Evolutionary conservation across 2,888 invertebrate species (phyloP).

Genomic region (Polydrusus tereticollis): DNA sequence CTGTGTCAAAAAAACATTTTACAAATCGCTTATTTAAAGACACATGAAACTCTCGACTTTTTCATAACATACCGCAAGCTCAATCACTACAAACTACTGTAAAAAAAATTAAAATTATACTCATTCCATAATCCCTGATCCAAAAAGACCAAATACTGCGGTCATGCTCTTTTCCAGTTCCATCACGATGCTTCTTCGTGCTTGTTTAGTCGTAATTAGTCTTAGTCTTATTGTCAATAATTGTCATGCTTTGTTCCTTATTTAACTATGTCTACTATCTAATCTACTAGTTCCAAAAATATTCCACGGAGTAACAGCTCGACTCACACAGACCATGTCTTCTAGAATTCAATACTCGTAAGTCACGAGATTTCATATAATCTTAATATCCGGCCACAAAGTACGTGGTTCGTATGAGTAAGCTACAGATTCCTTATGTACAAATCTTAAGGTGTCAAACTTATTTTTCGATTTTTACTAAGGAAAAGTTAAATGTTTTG

Average conservation of each 20-base stretch:
- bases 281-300: neutral
- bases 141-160: slow-evolving; percentile 42
- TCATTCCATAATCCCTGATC: slow-evolving; percentile 45
- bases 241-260: slow-evolving; percentile 22
- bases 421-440: too few species aligned
- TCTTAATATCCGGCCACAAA: too few species aligned
- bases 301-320: neutral
- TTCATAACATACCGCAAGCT: too few species aligned
- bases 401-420: too few species aligned
- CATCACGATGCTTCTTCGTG: slow-evolving; percentile 9
- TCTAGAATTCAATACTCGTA: neutral
- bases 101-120: slow-evolving; percentile 34
- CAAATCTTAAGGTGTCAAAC: too few species aligned
- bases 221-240: slow-evolving; percentile 15
- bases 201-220: slow-evolving; percentile 8
- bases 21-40: too few species aligned
- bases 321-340: neutral
- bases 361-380: neutral
- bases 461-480: too few species aligned
- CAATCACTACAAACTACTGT: slow-evolving; percentile 3
- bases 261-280: neutral
- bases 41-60: too few species aligned
- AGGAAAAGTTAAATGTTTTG: too few species aligned
- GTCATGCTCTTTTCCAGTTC: slow-evolving; percentile 2
- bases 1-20: too few species aligned